Evolutionary conservation across 1,140 invertebrate genomes (phyloP).

Genomic region (Glomeris maerens): DNA sequence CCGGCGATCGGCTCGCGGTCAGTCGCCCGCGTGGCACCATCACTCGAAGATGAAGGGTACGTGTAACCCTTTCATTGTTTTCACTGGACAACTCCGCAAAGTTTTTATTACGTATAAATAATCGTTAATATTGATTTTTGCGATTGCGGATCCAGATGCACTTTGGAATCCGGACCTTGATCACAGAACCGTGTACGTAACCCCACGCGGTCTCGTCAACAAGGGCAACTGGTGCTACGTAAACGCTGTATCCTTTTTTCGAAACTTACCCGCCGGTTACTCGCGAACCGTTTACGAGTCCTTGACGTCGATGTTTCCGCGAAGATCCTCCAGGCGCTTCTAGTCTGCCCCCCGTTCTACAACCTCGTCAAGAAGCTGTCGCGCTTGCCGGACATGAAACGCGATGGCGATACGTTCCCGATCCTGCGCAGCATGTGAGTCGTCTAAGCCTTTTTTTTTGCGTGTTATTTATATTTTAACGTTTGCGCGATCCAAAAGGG

Average conservation of each 20-base stretch:
- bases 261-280: not conserved
- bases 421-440: conserved; percentile 84
- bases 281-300: not conserved
- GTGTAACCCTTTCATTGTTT: too few species aligned
- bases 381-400: conserved; percentile 38
- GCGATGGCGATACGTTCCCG: conserved; percentile 53
- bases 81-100: too few species aligned
- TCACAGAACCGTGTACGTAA: conserved; percentile 51
- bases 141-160: conserved; percentile 11
- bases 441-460: not conserved
- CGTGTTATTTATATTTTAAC: conserved; percentile 8
- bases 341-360: conserved; percentile 86
- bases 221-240: conserved; percentile 90
- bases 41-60: too few species aligned
- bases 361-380: conserved; percentile 61
- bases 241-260: conserved; percentile 48
- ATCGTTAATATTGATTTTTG: not conserved
- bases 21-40: too few species aligned
- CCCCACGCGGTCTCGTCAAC: conserved; percentile 76
- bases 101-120: too few species aligned
- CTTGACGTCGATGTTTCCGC: conserved; percentile 1
- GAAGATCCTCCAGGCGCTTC: conserved; percentile 45
- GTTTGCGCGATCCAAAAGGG: conserved; percentile 39
- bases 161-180: conserved; percentile 49
- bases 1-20: too few species aligned